Percentiles rank a stretch among this genome's conserved stretches.
These are phyloP conservation scores for Dendrolimus kikuchii DNA, from an alignment of 1,140 invertebrate species.

Conservation along the genomic window DNA sequence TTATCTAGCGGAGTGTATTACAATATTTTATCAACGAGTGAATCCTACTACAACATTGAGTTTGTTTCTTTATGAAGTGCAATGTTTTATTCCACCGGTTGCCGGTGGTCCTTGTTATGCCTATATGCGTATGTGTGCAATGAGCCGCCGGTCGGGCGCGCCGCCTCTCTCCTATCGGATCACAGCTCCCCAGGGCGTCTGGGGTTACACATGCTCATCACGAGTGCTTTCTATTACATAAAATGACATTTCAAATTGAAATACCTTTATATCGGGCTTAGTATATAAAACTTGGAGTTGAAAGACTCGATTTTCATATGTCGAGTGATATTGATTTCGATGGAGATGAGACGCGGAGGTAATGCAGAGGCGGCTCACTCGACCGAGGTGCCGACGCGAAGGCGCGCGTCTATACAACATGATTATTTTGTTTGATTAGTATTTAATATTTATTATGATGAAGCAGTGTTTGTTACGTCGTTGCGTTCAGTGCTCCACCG, in stretches of 20 bases:
- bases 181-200: constrained; percentile 26
- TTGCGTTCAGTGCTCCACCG: constrained; percentile 39
- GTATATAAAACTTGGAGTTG: too few species aligned
- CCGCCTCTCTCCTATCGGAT: constrained; percentile 26
- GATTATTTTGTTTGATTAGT: constrained; percentile 61
- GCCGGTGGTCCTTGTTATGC: constrained; percentile 66
- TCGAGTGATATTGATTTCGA: constrained; percentile 1
- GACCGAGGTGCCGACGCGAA: constrained; percentile 41
- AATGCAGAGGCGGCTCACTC: constrained; percentile 23
- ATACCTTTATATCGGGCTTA: neutral
- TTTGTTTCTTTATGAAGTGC: constrained; percentile 65
- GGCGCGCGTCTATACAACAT: constrained; percentile 64
- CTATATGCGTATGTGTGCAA: constrained; percentile 44
- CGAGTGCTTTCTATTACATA: constrained; percentile 7
- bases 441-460: constrained; percentile 42
- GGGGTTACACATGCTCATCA: constrained; percentile 19
- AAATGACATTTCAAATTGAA: constrained; percentile 17
- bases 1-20: constrained; percentile 70
- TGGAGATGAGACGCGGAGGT: neutral
- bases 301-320: too few species aligned
- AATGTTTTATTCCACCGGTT: constrained; percentile 69
- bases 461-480: constrained; percentile 46
- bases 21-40: constrained; percentile 69
- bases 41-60: constrained; percentile 70
- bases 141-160: constrained; percentile 48